Evolutionary conservation across 2,888 invertebrate species (phyloP).

Genomic region (Andrena fulva): DNA sequence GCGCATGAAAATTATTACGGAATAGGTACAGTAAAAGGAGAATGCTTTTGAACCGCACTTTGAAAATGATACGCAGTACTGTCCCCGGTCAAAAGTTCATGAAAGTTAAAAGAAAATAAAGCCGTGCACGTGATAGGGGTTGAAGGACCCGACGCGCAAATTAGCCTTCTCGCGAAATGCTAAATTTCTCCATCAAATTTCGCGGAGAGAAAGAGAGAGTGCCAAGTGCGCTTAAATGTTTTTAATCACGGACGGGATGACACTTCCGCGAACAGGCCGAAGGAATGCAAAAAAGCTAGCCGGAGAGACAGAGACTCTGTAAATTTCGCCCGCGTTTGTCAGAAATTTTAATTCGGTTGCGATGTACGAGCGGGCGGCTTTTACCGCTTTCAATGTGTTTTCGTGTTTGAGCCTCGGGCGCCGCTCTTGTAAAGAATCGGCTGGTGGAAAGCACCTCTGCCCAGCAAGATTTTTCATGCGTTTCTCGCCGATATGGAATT

Average conservation of each 20-base stretch:
- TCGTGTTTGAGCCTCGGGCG: conserved; percentile 30
- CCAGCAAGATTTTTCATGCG: conserved; percentile 46
- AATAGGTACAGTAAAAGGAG: background rate
- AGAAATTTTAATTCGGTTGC: conserved; percentile 13
- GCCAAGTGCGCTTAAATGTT: conserved; percentile 13
- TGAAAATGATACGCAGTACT: too few species aligned
- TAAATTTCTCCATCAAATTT: conserved; percentile 19
- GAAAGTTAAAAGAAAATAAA: conserved; percentile 9
- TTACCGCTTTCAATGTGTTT: conserved; percentile 28
- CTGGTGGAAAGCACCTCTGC: background rate
- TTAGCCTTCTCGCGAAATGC: conserved; percentile 12
- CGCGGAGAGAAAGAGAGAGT: background rate
- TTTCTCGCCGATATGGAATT: conserved; percentile 36
- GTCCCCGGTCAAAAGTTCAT: background rate
- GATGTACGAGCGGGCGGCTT: conserved; percentile 9
- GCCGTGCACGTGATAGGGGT: background rate
- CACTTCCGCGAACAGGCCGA: background rate
- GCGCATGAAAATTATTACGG: background rate
- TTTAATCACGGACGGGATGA: conserved; percentile 17
- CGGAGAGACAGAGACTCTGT: background rate
- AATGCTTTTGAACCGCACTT: background rate
- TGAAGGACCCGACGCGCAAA: conserved; percentile 17
- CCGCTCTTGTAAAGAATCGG: conserved; percentile 16
- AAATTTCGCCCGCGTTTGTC: conserved; percentile 26
- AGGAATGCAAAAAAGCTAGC: background rate